phyloP scores from a whole-genome alignment of 2,888 invertebrate species.

The Apoda limacodes region DNA sequence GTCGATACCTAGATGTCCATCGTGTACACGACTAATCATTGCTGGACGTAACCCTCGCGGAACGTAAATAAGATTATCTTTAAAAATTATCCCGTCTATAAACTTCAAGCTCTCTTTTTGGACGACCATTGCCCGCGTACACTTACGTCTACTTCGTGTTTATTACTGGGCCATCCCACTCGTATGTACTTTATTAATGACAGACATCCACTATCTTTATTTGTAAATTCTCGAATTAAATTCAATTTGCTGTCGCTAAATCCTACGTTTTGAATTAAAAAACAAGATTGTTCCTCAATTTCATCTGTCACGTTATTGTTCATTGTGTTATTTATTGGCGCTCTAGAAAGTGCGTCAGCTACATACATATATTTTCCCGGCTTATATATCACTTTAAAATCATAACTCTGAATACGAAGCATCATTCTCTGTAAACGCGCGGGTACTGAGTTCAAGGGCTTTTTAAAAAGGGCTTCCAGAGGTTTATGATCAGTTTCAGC shows the following conservation, averaged over 20 bases:
- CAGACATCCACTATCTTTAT: constrained; percentile 10
- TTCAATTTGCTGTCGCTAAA: constrained; percentile 15
- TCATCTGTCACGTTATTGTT: constrained; percentile 11
- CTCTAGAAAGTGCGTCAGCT: constrained; percentile 22
- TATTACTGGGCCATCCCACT: constrained; percentile 21
- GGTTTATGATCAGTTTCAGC: too few species aligned
- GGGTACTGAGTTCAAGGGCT: too few species aligned
- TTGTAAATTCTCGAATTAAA: constrained; percentile 10
- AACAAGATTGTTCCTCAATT: constrained; percentile 13
- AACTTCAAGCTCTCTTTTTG: constrained; percentile 15
- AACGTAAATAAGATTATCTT: too few species aligned
- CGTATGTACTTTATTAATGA: constrained; percentile 14
- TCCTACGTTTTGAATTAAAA: constrained; percentile 14
- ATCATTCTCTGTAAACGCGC: too few species aligned
- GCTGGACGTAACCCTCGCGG: constrained; percentile 15
- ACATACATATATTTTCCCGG: constrained; percentile 25
- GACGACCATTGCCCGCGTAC: constrained; percentile 11
- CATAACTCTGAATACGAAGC: too few species aligned
- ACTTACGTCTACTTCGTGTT: constrained; percentile 7
- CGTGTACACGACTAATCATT: too few species aligned
- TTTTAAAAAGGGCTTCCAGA: too few species aligned
- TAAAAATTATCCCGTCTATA: constrained; percentile 19
- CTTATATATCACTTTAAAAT: too few species aligned
- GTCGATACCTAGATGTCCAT: constrained; percentile 25
- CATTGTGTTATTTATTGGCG: constrained; percentile 15